Conservation (phyloP, 2,113 vertebrate species). For the Oryzias melastigma region DNA sequence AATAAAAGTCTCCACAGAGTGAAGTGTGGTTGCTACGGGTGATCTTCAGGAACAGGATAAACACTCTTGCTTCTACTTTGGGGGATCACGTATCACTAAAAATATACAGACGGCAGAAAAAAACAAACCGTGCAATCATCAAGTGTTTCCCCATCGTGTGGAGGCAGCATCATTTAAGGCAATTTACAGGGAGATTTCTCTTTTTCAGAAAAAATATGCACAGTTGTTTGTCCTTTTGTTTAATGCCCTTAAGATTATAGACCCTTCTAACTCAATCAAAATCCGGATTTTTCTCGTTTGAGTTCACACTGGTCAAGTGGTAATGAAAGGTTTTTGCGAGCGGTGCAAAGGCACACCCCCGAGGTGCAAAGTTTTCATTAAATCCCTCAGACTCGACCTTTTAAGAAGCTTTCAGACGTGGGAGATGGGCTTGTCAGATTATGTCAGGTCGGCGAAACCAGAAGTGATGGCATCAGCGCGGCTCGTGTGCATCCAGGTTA, state of each 20-base stretch:
- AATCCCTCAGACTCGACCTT: slow-evolving; percentile 39
- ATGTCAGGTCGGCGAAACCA: slow-evolving; percentile 6
- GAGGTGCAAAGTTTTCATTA: slow-evolving; percentile 29
- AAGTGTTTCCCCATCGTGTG: slow-evolving; percentile 17
- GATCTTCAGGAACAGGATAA: slow-evolving; percentile 48
- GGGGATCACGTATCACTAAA: slow-evolving; percentile 60
- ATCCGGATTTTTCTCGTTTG: slow-evolving; percentile 18
- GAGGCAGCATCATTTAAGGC: slow-evolving; percentile 14
- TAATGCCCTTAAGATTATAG: slow-evolving; percentile 11
- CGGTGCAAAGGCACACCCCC: slow-evolving; percentile 24
- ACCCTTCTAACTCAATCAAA: slow-evolving; percentile 52
- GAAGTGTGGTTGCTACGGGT: slow-evolving; percentile 30
- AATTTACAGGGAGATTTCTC: background rate
- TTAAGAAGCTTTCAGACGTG: slow-evolving; percentile 21
- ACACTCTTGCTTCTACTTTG: slow-evolving; percentile 16
- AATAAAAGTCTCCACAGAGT: slow-evolving; percentile 38
- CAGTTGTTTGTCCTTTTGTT: background rate
- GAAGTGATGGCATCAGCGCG: slow-evolving; percentile 3
- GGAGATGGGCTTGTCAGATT: slow-evolving; percentile 29
- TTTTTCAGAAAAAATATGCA: too few species aligned
- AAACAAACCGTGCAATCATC: slow-evolving; percentile 50
- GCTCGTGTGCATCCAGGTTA: slow-evolving; percentile 1
- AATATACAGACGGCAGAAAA: slow-evolving; percentile 57
- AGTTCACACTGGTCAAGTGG: slow-evolving; percentile 25
- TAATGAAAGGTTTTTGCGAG: slow-evolving; percentile 44